Base-by-base conservation (phyloP, 2,888 invertebrate genomes). In the Cephus pulcher region DNA sequence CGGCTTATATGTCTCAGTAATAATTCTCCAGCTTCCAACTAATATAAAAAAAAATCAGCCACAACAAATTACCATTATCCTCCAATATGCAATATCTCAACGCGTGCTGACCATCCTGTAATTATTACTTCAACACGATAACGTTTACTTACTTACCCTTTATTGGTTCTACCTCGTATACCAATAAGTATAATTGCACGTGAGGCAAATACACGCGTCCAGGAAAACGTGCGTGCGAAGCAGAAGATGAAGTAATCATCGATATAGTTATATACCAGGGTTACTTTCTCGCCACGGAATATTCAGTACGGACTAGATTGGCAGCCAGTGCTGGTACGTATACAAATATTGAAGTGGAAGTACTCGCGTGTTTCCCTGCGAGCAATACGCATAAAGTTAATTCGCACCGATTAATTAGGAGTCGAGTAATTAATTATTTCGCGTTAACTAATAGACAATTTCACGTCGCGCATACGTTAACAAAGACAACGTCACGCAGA, bases 381-480 rank as follows among this genome's bases (percentile, higher is more conserved):
- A 56, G 56, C 56, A 56, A 56, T 23, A 23, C 56, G 23, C 56
- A 23, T 74, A 35, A 34, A 77, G 75, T 34, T 40, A 70, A 75
- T 77, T 33, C 74, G 70, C 32, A 68, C 11, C 69, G 74, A 69
- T 75, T 74, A 70, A 37, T 37, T 77, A 77, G 2, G 69, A 73
- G 12, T 69, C 11, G 23, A 75, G 33, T 70, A 75, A 77, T 77
- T 75, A 77, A 75, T 73, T 56, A 75, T 77, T 77, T 75, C 77
- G 75, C 23, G 35, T 34, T 56, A 56, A 12, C 34, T 33, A 75
- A 75, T 56, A 30, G 32, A 40, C n/a, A 75, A 75, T 56, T 23
- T 9, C 23, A 23, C 40, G 40, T 40, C 40, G 40, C 15, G 40
- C 40, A 15, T 15, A 0, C 15, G 15, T 40, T 40, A 40, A 40